Evolutionary conservation across 2,113 vertebrate species (phyloP), one percentile per base, ranked within the genome.

Genomic region (Alexandromys fortis): DNA sequence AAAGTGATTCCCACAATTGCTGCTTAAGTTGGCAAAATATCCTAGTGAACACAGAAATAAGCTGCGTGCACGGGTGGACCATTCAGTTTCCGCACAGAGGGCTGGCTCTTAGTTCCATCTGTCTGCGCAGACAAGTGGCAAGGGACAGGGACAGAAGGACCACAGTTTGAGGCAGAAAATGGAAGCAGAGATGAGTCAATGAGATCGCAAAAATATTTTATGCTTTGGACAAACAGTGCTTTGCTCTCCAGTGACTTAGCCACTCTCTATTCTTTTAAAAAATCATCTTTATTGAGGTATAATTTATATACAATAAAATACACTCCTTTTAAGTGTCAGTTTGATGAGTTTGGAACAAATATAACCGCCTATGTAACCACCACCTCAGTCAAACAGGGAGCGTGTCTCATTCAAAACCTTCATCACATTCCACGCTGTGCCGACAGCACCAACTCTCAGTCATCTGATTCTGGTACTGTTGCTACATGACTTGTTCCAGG

Each of bases 21-120:
- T 81, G 49, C 42, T 67, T 19, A 93, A 95, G 76, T 47, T 97
- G 96, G 83, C 87, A 97, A 97, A 95, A 86, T 86, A 92, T 82
- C 63, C 82, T 45, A 45, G 82, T 26, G 26, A 73, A 47, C 81
- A 90, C 81, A 94, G 83, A 94, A 76, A 75, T 93, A 81, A 70
- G 90, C 79, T 82, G 38, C 30, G 70, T 72, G 49, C 30, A 75
- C 65, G 92, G 45, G 72, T 4, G 0, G 79, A 82, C 1, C 93
- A 73, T 94, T 96, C 92, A 73, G 33, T 61, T 68, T 94, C 92
- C 83, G 55, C 77, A 68, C 77, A 73, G 14, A 14, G 52, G 0
- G 0, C n/a, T 95, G 65, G 38, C 81, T 73, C 86, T 6, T 38
- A 28, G 63, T 88, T 91, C 6, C 11, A n/a, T 73, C 94, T 89